Percentiles rank a stretch among this genome's conserved stretches.
phyloP scores from a whole-genome alignment of 2,888 invertebrate species.

The Cephus spinipes region DNA sequence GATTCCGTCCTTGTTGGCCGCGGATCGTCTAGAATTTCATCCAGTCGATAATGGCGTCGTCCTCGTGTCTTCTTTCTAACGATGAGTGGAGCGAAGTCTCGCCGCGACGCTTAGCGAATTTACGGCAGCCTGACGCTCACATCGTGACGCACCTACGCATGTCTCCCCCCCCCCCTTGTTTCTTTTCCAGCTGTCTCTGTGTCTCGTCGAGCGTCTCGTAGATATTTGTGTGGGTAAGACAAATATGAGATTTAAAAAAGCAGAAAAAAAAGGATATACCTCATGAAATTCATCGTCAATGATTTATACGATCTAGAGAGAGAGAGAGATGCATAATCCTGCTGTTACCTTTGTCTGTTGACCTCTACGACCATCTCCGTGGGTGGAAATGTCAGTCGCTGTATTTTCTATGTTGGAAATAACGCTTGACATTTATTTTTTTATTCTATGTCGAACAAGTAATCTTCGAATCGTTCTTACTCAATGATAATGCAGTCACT shows the following conservation, averaged over 20 bases:
- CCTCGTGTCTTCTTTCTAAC: neutral
- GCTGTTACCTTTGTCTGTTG: neutral
- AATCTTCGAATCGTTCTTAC: neutral
- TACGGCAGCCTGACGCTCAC: neutral
- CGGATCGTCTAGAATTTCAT: neutral
- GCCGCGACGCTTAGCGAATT: neutral
- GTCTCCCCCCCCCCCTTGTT: neutral
- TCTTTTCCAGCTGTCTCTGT: neutral
- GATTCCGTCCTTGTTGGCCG: neutral
- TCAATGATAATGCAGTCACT: neutral
- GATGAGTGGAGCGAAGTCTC: neutral
- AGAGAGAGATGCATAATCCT: neutral
- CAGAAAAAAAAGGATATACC: no score
- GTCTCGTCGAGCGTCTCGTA: neutral
- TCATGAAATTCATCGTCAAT: neutral
- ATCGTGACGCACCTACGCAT: neutral
- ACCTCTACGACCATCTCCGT: neutral
- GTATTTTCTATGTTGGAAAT: neutral
- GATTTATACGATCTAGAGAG: neutral
- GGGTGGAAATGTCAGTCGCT: neutral
- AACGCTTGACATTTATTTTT: neutral
- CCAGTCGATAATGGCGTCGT: neutral
- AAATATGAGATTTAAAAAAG: neutral
- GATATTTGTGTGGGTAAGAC: neutral
- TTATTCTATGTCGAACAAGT: neutral